Conservation (phyloP, 2,797 vertebrate species). For the Schizopygopsis malacanthus region DNA sequence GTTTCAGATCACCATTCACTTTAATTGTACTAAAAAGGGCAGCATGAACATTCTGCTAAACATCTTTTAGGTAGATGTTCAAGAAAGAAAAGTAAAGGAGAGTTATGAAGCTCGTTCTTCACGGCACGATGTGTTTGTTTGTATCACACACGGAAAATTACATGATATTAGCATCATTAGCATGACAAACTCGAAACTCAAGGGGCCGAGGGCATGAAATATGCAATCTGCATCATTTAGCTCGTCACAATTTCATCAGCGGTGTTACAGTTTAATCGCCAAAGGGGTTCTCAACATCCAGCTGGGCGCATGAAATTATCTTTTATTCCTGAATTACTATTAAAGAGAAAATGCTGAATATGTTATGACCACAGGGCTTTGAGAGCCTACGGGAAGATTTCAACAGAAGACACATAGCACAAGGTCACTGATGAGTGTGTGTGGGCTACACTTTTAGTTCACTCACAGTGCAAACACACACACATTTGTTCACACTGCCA, state of each 20-base stretch:
- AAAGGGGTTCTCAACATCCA: slow-evolving; percentile 27
- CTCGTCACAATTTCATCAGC: slow-evolving; percentile 30
- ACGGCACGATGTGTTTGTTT: slow-evolving; percentile 6
- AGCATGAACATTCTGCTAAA: slow-evolving; percentile 4
- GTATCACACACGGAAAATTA: neutral
- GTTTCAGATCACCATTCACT: neutral
- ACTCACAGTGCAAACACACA: neutral
- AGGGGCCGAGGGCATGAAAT: slow-evolving; percentile 10
- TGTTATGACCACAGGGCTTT: slow-evolving; percentile 18
- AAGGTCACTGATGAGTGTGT: slow-evolving; percentile 10
- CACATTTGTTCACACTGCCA: neutral
- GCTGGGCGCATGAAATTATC: slow-evolving; percentile 22
- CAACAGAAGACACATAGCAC: neutral
- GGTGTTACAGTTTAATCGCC: slow-evolving; percentile 23
- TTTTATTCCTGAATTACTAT: slow-evolving; percentile 12
- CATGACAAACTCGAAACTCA: slow-evolving; percentile 38
- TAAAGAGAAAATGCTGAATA: slow-evolving; percentile 5
- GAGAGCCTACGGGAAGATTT: neutral
- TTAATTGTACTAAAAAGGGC: neutral
- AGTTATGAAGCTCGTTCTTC: neutral
- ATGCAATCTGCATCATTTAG: slow-evolving; percentile 19
- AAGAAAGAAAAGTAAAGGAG: neutral
- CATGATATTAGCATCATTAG: slow-evolving; percentile 37
- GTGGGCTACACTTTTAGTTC: slow-evolving; percentile 14
- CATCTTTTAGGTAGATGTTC: neutral